Evolutionary conservation across 2,113 vertebrate species (phyloP), one percentile per base, ranked within the genome.

Genomic region (Mesoclemmys tuberculata): DNA sequence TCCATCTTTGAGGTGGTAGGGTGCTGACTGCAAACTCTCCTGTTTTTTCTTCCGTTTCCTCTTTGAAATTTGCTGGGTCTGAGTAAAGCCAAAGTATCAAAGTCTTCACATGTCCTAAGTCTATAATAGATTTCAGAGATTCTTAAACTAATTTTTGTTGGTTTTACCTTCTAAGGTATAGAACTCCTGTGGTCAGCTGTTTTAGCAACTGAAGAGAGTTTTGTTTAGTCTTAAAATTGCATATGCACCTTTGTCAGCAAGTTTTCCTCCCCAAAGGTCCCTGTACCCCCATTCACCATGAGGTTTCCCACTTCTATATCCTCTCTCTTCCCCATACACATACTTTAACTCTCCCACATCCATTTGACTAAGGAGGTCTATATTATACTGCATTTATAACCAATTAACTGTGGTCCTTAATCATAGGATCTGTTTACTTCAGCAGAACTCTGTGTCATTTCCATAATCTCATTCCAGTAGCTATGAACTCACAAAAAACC

Each of bases 1-100:
- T 14, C 99, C 99, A 84, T 99, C 99, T 97, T 98, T 99, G 87
- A 99, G 94, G 94, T 99, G 98, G 58, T 99, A 99, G 2, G 99
- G 99, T 0, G 98, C 98, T 52, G 98, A 98, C 71, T 98, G 99
- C 31, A 99, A 97, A 71, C 96, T 99, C 79, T 99, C 99, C 8
- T 98, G 93, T 91, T 98, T 99, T 95, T 99, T 99, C 97, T 99
- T 99, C 97, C 98, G 99, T 96, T 99, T 99, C 95, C 98, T 98
- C 97, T 99, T 99, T 44, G 99, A 99, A 89, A 99, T 89, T 75
- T 99, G 99, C 93, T 99, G 99, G 24, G 91, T 99, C 99, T 99
- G 89, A 74, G 92, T 8, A 93, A 88, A 92, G 96, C 8, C 44
- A 93, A 92, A 93, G 11, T 44, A 93, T 29, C 82, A 10, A 79